Evolutionary conservation across 2,797 vertebrate genomes (phyloP), one percentile per base, ranked within the genome.

Genomic region (Sebastes hubbsi): DNA sequence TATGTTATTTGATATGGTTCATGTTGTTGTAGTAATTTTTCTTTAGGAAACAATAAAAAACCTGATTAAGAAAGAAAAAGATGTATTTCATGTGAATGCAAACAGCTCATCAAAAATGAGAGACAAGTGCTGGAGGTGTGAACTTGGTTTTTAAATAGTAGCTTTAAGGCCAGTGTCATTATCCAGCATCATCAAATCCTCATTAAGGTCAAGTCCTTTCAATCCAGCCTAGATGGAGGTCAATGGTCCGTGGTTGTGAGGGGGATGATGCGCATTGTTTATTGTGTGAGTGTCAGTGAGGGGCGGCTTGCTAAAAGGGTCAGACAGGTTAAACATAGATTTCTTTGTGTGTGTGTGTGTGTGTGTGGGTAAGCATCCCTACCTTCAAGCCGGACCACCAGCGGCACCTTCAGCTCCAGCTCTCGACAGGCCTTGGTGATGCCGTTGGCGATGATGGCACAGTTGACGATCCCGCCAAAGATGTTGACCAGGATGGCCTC

Each of bases 331-430:
- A 70, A 72, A 69, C 32, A 49, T 38, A 30, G 2, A 58, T 70
- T 56, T 81, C 8, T 59, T 7, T 66, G 65, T 30, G 20, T 22
- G 32, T 60, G 18, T 65, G 27, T 18, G 16, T 67, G 25, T 14
- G 8, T 20, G 18, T 24, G 34, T 13, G 72, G 46, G 65, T 49
- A 6, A 1, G 2, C 8, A 25, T 49, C 56, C 92, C 89, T 87
- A 99, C 99, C 99, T 97, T 99, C 99, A 54, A 99, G 97, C 16
- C 99, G 95, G 85, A 99, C 98, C 73, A 99, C 97, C 82, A 99
- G 94, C 0, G 99, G 99, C 2, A 99, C 98, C 87, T 97, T 98
- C 20, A 99, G 96, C 92, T 97, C 96, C 22, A 99, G 96, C 81
- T 99, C 99, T 63, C 94, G 94, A 88, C 98, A 99, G 30, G 98